These are phyloP conservation scores for Sebastes taczanowskii DNA, from an alignment of 2,797 vertebrate species.

Conservation along the genomic window DNA sequence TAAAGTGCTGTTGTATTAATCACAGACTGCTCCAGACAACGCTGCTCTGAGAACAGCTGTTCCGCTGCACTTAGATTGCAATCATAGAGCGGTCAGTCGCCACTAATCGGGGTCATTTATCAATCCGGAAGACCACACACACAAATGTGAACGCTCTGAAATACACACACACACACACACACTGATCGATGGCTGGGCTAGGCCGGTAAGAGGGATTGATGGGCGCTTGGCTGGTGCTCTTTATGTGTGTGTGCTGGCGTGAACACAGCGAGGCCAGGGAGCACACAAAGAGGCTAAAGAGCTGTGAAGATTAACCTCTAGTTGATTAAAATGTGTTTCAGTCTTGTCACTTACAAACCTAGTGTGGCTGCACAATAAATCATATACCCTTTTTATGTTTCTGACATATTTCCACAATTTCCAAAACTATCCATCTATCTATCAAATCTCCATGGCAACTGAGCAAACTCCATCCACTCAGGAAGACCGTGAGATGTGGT, in stretches of 20 bases:
- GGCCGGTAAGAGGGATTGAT: constrained; percentile 69
- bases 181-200: constrained; percentile 65
- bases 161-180: constrained; percentile 5
- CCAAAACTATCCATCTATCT: not conserved
- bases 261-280: constrained; percentile 7
- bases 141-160: constrained; percentile 26
- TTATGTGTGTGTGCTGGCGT: constrained; percentile 18
- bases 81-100: constrained; percentile 78
- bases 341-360: constrained; percentile 8
- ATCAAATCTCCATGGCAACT: not conserved
- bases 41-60: constrained; percentile 69
- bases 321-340: constrained; percentile 40
- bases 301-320: constrained; percentile 45
- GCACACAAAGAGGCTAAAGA: constrained; percentile 35
- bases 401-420: not conserved
- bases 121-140: constrained; percentile 68
- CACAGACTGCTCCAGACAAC: constrained; percentile 67
- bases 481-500: not conserved
- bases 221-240: constrained; percentile 39
- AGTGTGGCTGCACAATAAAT: not conserved
- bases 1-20: constrained; percentile 76
- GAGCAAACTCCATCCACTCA: not conserved
- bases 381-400: not conserved
- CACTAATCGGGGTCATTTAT: constrained; percentile 82
- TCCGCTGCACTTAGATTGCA: constrained; percentile 74